A percentile compares a stretch with the other conserved stretches of the same genome.
Conservation (phyloP, 2,888 invertebrate species). For the Lypha dubia region DNA sequence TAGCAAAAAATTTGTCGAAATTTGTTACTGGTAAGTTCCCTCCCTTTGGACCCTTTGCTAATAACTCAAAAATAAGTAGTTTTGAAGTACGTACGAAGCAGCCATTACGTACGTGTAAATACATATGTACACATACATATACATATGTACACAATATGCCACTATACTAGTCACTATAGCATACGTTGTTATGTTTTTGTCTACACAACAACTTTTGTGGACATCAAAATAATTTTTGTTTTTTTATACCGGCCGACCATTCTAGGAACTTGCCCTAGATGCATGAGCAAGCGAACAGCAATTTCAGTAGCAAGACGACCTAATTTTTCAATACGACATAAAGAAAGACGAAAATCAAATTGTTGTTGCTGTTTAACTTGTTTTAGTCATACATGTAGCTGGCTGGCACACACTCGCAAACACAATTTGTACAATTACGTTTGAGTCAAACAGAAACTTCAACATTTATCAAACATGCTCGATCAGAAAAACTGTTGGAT, state of each 20-base stretch:
- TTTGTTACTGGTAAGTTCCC: too few relatives aligned
- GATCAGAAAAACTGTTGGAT: background rate
- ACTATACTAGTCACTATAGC: too few relatives aligned
- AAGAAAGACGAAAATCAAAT: background rate
- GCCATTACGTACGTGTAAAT: background rate
- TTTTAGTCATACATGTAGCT: background rate
- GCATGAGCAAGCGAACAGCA: slow-evolving; percentile 78
- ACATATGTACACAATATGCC: too few relatives aligned
- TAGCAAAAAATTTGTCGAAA: too few relatives aligned
- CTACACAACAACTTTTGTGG: too few relatives aligned
- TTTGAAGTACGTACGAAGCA: too few relatives aligned
- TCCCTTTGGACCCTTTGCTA: too few relatives aligned
- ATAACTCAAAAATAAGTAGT: too few relatives aligned
- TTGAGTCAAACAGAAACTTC: background rate
- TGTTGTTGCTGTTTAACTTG: background rate
- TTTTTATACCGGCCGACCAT: slow-evolving; percentile 75
- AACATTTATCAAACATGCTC: background rate
- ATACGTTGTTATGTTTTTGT: slow-evolving; percentile 8
- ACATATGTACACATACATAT: background rate
- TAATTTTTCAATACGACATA: slow-evolving; percentile 72
- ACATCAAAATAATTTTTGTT: background rate
- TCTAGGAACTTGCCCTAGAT: slow-evolving; percentile 84
- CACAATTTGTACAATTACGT: background rate
- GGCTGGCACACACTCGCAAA: background rate
- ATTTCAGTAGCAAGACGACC: slow-evolving; percentile 74